Evolutionary conservation across 2,113 vertebrate species (phyloP), one percentile per base, ranked within the genome.

Genomic region (Candoia aspera): DNA sequence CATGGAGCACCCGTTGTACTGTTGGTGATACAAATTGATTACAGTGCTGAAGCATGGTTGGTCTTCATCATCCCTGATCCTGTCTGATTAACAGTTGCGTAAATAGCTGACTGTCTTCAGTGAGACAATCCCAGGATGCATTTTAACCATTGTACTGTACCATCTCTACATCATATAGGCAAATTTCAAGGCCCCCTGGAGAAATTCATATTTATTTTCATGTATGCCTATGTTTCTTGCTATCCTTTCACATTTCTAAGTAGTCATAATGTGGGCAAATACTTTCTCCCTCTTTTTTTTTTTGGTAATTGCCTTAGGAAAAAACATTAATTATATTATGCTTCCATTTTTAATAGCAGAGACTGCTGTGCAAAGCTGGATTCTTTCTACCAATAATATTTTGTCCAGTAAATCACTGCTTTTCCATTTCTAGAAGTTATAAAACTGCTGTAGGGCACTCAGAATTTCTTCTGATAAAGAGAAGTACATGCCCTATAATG

Each of bases 311-410:
- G 84, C 91, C 96, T 95, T 57, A 89, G 94, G 94, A 92, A 84
- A 96, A 97, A 96, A 96, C 96, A 96, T 97, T 96, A 96, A 95
- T 95, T 97, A 95, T 96, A 90, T 93, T 96, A 92, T 95, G 93
- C 90, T 95, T 95, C 59, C 94, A 46, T 88, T 97, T 93, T 60
- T 93, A 95, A 93, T 93, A 95, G 92, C 54, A 88, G 64, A 90
- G 89, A 91, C 90, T 96, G 55, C 94, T 93, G 12, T 95, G 93
- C 42, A 89, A 87, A 86, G 23, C 42, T 90, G 92, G 59, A 62
- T 89, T 89, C 79, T 94, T 94, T 96, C 95, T 91, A 79, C 94
- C 87, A 93, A 92, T 95, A 92, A 0, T 79, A 86, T 92, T 96
- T 94, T 92, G 93, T 92, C 73, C 88, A 94, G 96, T 96, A 96